Evolutionary conservation across 2,797 vertebrate species (phyloP), one percentile per base, ranked within the genome.

Genomic region (Buphagus erythrorhynchus): DNA sequence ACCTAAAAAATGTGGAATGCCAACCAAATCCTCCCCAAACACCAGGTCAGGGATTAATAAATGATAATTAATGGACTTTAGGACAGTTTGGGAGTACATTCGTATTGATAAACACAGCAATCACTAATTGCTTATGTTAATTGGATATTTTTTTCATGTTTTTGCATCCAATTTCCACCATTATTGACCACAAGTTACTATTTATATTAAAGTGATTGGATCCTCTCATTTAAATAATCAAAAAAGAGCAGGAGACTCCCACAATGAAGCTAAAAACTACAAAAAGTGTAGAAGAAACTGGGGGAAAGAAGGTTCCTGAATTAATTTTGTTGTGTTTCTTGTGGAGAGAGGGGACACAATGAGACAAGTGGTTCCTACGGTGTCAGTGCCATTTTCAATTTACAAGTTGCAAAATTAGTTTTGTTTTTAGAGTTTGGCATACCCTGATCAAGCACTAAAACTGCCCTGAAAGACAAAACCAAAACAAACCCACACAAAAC

Each of bases 1-100:
- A 75, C 52, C 88, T 74, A 28, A 86, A 55, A 67, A 92, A 82
- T 40, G 3, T 8, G 61, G 76, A 85, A 88, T 46, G n/a, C 57
- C 36, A 93, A 82, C 46, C 67, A 78, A 93, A 73, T 49, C 62
- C 58, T 80, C 52, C 73, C 38, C 15, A 28, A 66, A 42, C 42
- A 48, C 16, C 11, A 4, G 25, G 17, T 9, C 43, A 73, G 25
- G 19, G 11, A 13, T 17, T 14, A 31, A 65, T 14, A 71, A 78
- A 29, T 6, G 18, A n/a, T 11, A 83, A 92, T 68, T 57, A 35
- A n/a, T 52, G 52, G 82, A 62, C 6, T 78, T 65, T 24, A 65
- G 19, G 85, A 48, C 26, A 48, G 43, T 75, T 92, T 16, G 46
- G 1, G 11, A 57, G 51, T 42, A 40, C 54, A 63, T 63, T 82